Evolutionary conservation across 2,113 vertebrate species (phyloP), one percentile per base, ranked within the genome.

Genomic region (Anthoscopus minutus): DNA sequence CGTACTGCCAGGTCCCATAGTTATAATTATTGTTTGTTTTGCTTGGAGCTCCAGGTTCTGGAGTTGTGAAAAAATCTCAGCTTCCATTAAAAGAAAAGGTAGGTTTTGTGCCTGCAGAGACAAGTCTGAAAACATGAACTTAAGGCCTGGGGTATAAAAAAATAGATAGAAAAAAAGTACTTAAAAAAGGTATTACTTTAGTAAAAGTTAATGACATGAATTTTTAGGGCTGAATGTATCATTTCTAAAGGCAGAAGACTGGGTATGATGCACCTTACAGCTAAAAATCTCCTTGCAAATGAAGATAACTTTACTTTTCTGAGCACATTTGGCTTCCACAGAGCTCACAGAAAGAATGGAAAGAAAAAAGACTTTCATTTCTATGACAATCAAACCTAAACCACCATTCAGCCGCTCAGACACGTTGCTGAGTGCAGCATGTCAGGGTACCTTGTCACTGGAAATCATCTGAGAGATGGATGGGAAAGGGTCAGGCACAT

Each of bases 71-170:
- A n/a, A 83, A 93, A 88, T 74, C 62, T 92, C 80, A 64, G 80
- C 69, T 93, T 84, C 81, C 83, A 86, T 93, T 64, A 88, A 81
- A 93, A 94, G 60, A 91, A 92, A 83, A 94, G 24, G 72, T 67
- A 78, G 54, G 24, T 13, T 81, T 86, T 78, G 8, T 86, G 56
- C 91, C 57, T 96, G 94, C 60, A 91, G 83, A 92, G 64, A 71
- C 92, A 92, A 84, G 82, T 78, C 76, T 86, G 47, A 86, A 93
- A 94, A 77, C 19, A 28, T 25, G 13, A 95, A 81, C 19, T 44
- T 70, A 83, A 86, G 31, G 56, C 27, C 58, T 44, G 24, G 15
- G 6, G 42, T 56, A 56, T 57, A 33, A 50, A 45, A 61, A 65
- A 19, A 31, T 23, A 19, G 3, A 38, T 10, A 53, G 45, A 35